Evolutionary conservation across 2,888 invertebrate species (phyloP), one percentile per base, ranked within the genome.

Genomic region (Limnephilus marmoratus): DNA sequence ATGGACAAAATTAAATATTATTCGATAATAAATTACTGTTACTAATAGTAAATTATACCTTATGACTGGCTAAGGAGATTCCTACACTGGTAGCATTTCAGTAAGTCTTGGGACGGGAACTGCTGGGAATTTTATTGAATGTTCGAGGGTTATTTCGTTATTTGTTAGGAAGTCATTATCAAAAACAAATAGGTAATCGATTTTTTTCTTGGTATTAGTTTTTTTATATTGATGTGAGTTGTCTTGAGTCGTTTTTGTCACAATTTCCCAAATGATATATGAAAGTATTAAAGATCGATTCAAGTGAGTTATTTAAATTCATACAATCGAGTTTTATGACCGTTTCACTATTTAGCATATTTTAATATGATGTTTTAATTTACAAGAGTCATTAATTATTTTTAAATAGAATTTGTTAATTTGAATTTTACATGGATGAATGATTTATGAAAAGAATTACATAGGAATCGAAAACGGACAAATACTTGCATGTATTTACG

Each of bases 1-100:
- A 87, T 91, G 34, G 45, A 81, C 86, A 91, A 92, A 93, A 93
- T 93, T 93, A 93, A 93, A 93, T 93, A 92, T 93, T 93, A 92
- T 92, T 92, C 81, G 90, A 85, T 90, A 82, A 93, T 93, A 93
- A 93, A 93, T 92, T 90, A 31, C 68, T 91, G 92, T 90, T 91
- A 92, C 88, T 91, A 92, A 91, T 91, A 53, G 68, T 92, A 90
- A 83, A 90, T 90, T 90, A 90, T 92, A 29, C 45, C 41, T 37
- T n/a, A 92, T 53, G 87, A 88, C 68, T 68, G 83, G 29, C 45
- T 31, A 15, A 83, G 90, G 34, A 18, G 90, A 41, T 83, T 49
- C 45, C 49, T 83, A 53, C 68, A 49, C 49, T 31, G 49, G 82
- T 82, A 83, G 83, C 90, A 29, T 81, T 83, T 90, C 37, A 41